phyloP scores from a whole-genome alignment of 2,113 vertebrate species.

The Ptilonorhynchus violaceus region DNA sequence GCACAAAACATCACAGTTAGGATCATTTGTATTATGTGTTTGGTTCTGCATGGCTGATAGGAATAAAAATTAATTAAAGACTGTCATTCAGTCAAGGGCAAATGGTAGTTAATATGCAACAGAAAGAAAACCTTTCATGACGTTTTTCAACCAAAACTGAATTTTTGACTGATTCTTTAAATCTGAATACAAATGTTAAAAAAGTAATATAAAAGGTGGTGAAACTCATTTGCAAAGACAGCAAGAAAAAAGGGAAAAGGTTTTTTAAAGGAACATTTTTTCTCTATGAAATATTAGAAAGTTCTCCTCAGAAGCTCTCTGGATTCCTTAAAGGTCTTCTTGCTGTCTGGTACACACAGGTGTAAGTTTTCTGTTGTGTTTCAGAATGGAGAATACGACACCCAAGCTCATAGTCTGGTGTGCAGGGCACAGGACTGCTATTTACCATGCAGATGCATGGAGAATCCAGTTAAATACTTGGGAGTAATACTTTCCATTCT shows the following conservation, averaged over 20 bases:
- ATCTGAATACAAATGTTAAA: not conserved
- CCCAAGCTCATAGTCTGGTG: not conserved
- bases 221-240: not conserved
- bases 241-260: not conserved
- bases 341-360: not conserved
- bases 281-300: not conserved
- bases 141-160: not conserved
- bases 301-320: not conserved
- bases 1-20: not conserved
- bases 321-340: not conserved
- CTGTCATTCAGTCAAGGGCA: not conserved
- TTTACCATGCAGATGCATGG: not conserved
- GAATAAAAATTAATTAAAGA: not conserved
- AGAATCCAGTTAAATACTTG: not conserved
- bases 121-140: not conserved
- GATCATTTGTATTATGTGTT: not conserved
- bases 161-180: not conserved
- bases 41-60: slow-evolving; percentile 5
- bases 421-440: not conserved
- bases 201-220: not conserved
- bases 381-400: not conserved
- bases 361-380: not conserved
- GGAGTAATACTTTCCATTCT: not conserved
- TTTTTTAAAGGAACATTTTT: not conserved
- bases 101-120: not conserved